Evolutionary conservation across 2,888 invertebrate species (phyloP).

Genomic region (Nomada ferruginata): DNA sequence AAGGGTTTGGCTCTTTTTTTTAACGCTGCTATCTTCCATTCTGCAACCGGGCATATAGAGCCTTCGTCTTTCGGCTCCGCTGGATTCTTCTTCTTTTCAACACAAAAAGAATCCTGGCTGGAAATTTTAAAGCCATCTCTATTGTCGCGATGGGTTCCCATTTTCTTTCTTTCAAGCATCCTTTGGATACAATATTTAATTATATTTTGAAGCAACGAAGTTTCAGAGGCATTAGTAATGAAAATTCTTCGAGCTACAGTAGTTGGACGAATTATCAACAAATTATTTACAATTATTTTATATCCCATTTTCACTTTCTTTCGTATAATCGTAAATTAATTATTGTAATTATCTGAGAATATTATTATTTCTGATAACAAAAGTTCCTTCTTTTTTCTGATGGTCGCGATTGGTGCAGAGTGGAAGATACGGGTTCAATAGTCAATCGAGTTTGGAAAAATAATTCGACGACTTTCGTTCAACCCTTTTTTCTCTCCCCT

Average conservation of each 20-base stretch:
- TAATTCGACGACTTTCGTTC: constrained; percentile 6
- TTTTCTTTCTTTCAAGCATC: neutral
- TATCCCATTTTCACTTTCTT: no score
- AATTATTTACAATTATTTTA: no score
- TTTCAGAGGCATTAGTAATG: no score
- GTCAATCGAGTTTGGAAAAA: constrained; percentile 19
- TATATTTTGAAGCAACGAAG: no score
- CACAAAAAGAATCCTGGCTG: neutral
- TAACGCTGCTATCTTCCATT: constrained; percentile 46
- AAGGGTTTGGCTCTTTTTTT: constrained; percentile 45
- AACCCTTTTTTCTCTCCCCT: constrained; percentile 10
- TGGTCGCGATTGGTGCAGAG: neutral
- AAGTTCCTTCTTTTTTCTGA: neutral
- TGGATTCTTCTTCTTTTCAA: constrained; percentile 4
- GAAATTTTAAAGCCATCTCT: constrained; percentile 7
- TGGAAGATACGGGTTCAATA: constrained; percentile 9
- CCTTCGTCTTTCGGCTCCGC: constrained; percentile 7
- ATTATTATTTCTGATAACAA: no score
- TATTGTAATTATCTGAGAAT: no score
- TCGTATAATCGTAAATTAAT: no score
- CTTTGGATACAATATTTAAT: no score
- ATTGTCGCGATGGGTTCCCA: neutral
- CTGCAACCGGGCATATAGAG: constrained; percentile 17
- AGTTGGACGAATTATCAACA: no score
- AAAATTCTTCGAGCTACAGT: no score